Evolutionary conservation across 2,797 vertebrate species (phyloP).

Genomic region (Perodicticus potto): DNA sequence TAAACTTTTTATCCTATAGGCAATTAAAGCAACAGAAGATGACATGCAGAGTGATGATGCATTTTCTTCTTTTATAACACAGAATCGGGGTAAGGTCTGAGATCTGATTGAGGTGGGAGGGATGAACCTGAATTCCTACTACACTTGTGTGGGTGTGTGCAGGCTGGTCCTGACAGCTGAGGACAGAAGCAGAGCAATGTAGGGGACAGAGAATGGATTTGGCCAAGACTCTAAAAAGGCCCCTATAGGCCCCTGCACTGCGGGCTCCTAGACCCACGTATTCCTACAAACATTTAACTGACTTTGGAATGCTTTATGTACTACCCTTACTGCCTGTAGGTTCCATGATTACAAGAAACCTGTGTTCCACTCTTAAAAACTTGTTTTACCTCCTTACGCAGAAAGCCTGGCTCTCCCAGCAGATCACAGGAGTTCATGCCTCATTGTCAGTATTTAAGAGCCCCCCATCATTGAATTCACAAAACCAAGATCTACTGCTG

Average conservation of each 20-base stretch:
- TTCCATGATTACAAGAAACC: background rate
- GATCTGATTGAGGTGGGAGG: background rate
- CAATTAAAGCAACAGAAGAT: background rate
- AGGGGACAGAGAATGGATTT: background rate
- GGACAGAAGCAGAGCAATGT: background rate
- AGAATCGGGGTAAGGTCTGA: background rate
- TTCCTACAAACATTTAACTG: background rate
- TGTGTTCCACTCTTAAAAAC: background rate
- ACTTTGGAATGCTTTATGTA: constrained; percentile 3
- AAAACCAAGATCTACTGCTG: background rate
- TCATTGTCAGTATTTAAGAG: background rate
- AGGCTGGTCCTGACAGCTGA: background rate
- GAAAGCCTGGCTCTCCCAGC: background rate
- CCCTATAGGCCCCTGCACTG: background rate
- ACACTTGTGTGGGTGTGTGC: background rate
- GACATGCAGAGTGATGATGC: too few species aligned
- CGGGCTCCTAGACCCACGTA: background rate
- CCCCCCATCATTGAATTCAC: background rate
- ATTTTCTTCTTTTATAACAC: constrained; percentile 11
- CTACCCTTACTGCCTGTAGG: background rate
- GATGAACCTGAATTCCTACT: background rate
- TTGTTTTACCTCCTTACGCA: background rate
- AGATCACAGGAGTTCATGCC: too few species aligned
- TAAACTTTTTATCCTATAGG: background rate
- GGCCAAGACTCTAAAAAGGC: background rate